Base-by-base conservation (phyloP, 2,113 vertebrate genomes). In the Halichoeres trimaculatus region DNA sequence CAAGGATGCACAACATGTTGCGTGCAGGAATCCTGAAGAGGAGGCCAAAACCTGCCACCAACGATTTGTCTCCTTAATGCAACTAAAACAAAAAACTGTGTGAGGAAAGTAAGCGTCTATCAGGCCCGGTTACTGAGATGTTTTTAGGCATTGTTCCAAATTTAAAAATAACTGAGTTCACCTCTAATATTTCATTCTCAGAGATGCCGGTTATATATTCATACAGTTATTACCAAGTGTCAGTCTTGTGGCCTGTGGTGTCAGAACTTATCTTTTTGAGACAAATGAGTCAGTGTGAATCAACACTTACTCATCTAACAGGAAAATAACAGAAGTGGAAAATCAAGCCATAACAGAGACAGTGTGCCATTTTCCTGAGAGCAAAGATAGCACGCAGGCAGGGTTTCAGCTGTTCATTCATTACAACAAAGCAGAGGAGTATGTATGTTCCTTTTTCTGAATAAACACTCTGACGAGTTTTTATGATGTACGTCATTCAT, bases 231-330 rank as follows among this genome's bases (percentile, higher is more conserved):
- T 38, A 11, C 61, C 14, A 81, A 83, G 66, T 67, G 54, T 54
- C 22, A 55, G 65, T 82, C 56, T 59, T 51, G 50, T 60, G 50
- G 70, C 59, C 59, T 43, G 40, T 55, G 41, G 54, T 76, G 66
- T 79, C 72, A 72, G 45, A 79, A 72, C 54, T 51, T 56, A 54
- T 70, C 11, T 54, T 52, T 57, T 81, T 76, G 60, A 74, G 53
- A 72, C 67, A 72, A 80, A 85, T 71, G 69, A 85, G 50, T 89
- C 87, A 83, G 22, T 6, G 4, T 77, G 70, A 84, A 72, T 81
- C 70, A 81, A 73, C 54, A 38, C 62, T 74, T 68, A 68, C 54
- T 85, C 73, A 71, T 24, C 58, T 22, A 67, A 56, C 48, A 58
- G 52, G 52, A 62, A 56, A 76, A 38, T 50, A 64, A 41, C 61